Base-by-base conservation (phyloP, 2,888 invertebrate species). In the Timema cristinae region DNA sequence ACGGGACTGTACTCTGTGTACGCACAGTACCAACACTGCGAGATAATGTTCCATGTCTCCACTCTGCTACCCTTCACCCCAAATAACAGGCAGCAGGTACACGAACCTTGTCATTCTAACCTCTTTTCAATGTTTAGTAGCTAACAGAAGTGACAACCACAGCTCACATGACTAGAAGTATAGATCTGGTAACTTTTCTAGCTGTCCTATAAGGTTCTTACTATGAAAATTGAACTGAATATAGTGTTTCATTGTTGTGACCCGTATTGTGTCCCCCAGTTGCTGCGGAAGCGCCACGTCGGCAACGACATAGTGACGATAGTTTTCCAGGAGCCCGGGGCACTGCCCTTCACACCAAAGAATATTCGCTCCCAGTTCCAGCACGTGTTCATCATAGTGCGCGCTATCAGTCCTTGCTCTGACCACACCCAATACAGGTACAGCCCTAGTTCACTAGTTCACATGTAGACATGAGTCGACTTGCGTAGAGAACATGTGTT, bases 301-400 rank as follows among this genome's bases (percentile, higher is more conserved):
- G 98, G 98, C 77, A 98, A 98, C 82, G 97, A 98, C 84, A 97
- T 98, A 81, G 97, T 98, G 69, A 98, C 97, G 13, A 93, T 98
- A 78, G 93, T 98, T 73, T 98, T 98, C 85, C 86, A 93, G 87
- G 94, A 95, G 83, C 94, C 95, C 0, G 96, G 95, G 68, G 93
- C 97, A 47, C 87, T 91, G 71, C 94, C 97, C 0, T 98, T 98
- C 83, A 95, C 95, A 72, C 97, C 98, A 70, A 90, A 93, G 79
- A 93, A 94, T 79, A 96, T 98, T 78, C 89, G 97, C 72, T 97
- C 97, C 68, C 97, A 98, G 82, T 98, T 98, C 84, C 98, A 98
- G 82, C 98, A 98, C 83, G 97, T 98, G 51, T 98, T 98, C 83
- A 92, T 98, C 77, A 90, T 98, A 70, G 93, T 98, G 9, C 86